Conservation (phyloP, 2,113 vertebrate genomes). For the Phrynosoma blainvillii region DNA sequence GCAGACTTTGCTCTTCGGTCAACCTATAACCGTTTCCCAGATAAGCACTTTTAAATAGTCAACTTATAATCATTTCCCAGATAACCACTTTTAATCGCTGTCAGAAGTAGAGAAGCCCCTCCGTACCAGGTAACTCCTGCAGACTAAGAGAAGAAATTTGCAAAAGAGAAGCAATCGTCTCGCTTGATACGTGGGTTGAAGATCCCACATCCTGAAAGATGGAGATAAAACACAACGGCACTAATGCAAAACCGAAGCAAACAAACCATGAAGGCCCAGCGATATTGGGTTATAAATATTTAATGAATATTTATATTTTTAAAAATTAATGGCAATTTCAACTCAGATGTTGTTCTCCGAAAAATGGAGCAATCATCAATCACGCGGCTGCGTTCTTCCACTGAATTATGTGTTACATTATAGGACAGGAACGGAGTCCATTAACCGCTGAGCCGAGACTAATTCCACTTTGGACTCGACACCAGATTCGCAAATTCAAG, state of each 20-base stretch:
- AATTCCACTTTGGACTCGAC: slow-evolving; percentile 21
- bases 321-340: not conserved
- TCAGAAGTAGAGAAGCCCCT: slow-evolving; percentile 5
- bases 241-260: slow-evolving; percentile 41
- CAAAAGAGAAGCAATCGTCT: not conserved
- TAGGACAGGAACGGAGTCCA: not conserved
- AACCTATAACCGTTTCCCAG: not conserved
- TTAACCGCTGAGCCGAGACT: not conserved
- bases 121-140: not conserved
- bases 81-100: slow-evolving; percentile 7
- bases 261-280: slow-evolving; percentile 16
- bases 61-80: not conserved
- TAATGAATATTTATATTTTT: slow-evolving; percentile 24
- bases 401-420: slow-evolving; percentile 27
- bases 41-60: slow-evolving; percentile 2
- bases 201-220: slow-evolving; percentile 6
- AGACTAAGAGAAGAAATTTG: not conserved
- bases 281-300: not conserved
- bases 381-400: not conserved
- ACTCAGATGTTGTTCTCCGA: slow-evolving; percentile 42
- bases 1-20: too few species aligned
- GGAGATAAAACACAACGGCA: not conserved
- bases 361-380: slow-evolving; percentile 38
- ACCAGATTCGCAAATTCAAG: not conserved
- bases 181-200: not conserved